Conservation (phyloP, 2,888 invertebrate genomes). For the Andrena bicolor region DNA sequence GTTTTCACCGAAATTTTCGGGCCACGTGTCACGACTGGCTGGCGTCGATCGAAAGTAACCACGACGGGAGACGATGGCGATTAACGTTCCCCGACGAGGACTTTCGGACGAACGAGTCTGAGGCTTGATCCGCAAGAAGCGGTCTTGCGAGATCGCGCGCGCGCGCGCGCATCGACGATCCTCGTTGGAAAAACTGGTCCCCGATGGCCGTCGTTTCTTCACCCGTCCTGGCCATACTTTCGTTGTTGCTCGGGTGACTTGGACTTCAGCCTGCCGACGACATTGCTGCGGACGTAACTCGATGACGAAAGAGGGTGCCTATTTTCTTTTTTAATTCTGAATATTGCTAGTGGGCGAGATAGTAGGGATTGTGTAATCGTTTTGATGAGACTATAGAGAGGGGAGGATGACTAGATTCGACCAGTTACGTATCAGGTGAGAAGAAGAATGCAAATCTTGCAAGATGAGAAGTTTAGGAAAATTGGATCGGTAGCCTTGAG, state of each 20-base stretch:
- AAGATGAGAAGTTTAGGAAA: too few species aligned
- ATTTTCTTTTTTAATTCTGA: too few species aligned
- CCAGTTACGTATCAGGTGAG: too few species aligned
- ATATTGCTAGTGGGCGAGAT: too few species aligned
- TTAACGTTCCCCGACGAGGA: slow-evolving; percentile 52
- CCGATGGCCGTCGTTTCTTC: slow-evolving; percentile 45
- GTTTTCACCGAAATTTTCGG: slow-evolving; percentile 28
- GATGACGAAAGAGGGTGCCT: too few species aligned
- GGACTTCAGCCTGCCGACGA: slow-evolving; percentile 14
- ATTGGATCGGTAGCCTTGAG: too few species aligned
- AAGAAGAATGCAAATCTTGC: too few species aligned
- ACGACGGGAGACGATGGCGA: slow-evolving; percentile 26
- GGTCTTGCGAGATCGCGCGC: slow-evolving; percentile 54
- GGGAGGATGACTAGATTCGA: too few species aligned
- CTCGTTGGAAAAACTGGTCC: slow-evolving; percentile 61
- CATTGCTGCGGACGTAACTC: too few species aligned
- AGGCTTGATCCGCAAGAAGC: slow-evolving; percentile 53
- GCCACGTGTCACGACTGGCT: not conserved
- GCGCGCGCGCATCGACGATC: slow-evolving; percentile 54
- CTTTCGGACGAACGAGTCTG: slow-evolving; percentile 50
- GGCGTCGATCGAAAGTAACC: slow-evolving; percentile 55
- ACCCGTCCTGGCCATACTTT: slow-evolving; percentile 36
- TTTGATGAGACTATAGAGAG: too few species aligned
- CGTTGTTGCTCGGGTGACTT: slow-evolving; percentile 41
- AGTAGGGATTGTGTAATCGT: too few species aligned